Evolutionary conservation across 2,797 vertebrate species (phyloP), one percentile per base, ranked within the genome.

Genomic region (Mionectes olivaceus): DNA sequence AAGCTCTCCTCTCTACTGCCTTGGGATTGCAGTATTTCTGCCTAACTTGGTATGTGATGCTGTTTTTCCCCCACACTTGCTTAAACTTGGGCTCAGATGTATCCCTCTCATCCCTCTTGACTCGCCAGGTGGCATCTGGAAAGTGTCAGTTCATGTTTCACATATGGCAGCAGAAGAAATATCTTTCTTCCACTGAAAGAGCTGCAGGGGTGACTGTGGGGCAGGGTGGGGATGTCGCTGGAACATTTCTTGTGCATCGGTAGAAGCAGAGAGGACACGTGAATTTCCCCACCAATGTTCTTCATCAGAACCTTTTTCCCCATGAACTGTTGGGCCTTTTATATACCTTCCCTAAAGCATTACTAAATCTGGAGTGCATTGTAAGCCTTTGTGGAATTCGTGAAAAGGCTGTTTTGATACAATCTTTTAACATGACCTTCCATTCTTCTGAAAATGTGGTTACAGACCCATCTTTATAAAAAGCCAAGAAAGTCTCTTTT

Each of bases 401-500:
- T 94, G 67, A 93, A 97, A 97, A 80, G 57, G 41, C 65, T 73
- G 41, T 87, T 95, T 92, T 95, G 89, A 73, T 95, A 75, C 12
- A 52, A 89, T 95, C 65, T 94, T 95, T 95, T 52, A 89, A 53
- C 2, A 0, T 93, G 81, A 93, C 75, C 84, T 93, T 97, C 76
- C n/a, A 61, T 93, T 96, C 91, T 93, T 97, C 90, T 89, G 78
- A 94, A 96, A 91, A 93, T 81, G 90, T 97, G 67, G 65, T 89
- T 94, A 79, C 63, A 96, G 94, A 74, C 21, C 60, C 33, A 41
- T 88, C 85, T 90, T 87, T 83, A 60, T 60, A 65, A 90, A 93
- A 94, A 87, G 37, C 64, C 61, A 91, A 79, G 53, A 52, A 89
- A 90, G 39, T 59, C 70, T 93, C 43, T 85, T 87, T 82, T 92